Evolutionary conservation across 2,797 vertebrate species (phyloP).

Genomic region (Parotocinclus haroldoi): DNA sequence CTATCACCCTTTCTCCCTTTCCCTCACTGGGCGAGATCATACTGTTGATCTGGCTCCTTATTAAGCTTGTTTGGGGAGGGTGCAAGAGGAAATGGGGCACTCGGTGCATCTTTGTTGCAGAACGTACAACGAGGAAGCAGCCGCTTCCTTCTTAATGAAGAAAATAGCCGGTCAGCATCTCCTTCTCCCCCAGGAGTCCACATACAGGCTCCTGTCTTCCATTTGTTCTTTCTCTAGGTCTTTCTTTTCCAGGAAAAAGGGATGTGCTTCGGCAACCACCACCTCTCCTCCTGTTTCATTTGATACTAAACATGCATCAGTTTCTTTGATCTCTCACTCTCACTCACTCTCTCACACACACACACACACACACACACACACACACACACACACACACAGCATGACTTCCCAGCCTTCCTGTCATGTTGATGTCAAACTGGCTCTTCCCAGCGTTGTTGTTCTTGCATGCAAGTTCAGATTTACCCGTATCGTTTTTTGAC

Average conservation of each 20-base stretch:
- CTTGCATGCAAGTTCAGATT: no score
- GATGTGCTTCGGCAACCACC: neutral
- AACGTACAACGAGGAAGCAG: slow-evolving; percentile 21
- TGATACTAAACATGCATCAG: neutral
- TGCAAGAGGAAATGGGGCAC: slow-evolving; percentile 19
- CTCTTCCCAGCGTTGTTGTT: no score
- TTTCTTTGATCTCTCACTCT: no score
- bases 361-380: no score
- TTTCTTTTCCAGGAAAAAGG: slow-evolving; percentile 4
- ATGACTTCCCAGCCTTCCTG: no score
- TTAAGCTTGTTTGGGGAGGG: neutral
- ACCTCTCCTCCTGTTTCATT: slow-evolving; percentile 25
- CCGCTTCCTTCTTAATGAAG: slow-evolving; percentile 25
- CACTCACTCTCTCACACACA: no score
- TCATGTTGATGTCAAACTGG: no score
- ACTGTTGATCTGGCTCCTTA: neutral
- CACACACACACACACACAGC: no score
- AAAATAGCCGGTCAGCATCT: slow-evolving; percentile 7
- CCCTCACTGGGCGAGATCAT: neutral
- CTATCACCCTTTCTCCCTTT: neutral
- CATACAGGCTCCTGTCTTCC: slow-evolving; percentile 20
- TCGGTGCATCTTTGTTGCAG: slow-evolving; percentile 14
- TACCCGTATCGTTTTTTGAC: no score
- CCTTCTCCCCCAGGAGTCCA: slow-evolving; percentile 5
- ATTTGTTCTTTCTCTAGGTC: neutral